phyloP scores from a whole-genome alignment of 2,797 vertebrate species.

The Gobio occitaniae region DNA sequence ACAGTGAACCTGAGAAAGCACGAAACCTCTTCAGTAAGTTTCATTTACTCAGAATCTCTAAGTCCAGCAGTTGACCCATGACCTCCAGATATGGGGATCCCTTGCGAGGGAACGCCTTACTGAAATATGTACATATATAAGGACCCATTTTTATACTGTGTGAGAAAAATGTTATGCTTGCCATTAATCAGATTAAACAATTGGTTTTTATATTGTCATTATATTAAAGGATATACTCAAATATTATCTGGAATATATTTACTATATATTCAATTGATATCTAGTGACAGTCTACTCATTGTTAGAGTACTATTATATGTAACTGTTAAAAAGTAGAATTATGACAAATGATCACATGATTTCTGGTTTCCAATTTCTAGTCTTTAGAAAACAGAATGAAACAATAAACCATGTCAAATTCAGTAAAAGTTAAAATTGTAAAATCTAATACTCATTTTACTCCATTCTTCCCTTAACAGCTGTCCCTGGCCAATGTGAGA shows the following conservation, averaged over 20 bases:
- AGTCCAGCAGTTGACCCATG: neutral
- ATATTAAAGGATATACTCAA: neutral
- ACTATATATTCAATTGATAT: neutral
- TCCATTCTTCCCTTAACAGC: slow-evolving; percentile 73
- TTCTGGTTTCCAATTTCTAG: neutral
- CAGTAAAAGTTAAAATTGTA: neutral
- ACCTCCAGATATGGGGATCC: neutral
- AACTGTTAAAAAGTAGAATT: neutral
- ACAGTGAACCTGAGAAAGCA: slow-evolving; percentile 94
- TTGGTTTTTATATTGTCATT: neutral
- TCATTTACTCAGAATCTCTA: neutral
- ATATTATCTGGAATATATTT: neutral
- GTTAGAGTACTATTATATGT: neutral
- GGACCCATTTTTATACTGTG: neutral
- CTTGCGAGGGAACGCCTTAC: neutral
- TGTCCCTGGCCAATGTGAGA: slow-evolving; percentile 95
- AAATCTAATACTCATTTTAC: slow-evolving; percentile 17
- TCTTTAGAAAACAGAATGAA: slow-evolving; percentile 2
- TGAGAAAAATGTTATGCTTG: neutral
- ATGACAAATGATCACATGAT: neutral
- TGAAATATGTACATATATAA: neutral
- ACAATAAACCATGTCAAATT: neutral
- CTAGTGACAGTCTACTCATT: neutral
- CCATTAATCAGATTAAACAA: neutral
- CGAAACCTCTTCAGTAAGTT: slow-evolving; percentile 97